Conservation (phyloP, 2,113 vertebrate genomes). For the Alaudala cheleensis region DNA sequence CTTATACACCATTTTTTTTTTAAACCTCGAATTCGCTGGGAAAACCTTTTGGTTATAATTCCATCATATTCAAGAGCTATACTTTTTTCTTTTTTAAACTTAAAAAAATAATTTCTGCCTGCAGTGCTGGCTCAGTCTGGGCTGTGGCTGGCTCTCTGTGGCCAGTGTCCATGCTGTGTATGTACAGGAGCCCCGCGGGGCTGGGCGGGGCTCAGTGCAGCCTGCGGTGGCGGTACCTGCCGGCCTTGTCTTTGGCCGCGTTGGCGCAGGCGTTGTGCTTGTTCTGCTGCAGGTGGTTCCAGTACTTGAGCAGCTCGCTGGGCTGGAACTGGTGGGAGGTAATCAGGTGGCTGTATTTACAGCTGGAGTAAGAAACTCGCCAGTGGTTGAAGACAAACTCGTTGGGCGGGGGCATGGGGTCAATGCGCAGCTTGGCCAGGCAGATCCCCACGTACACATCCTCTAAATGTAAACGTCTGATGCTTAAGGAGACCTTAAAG, state of each 20-base stretch:
- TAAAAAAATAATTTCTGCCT: slow-evolving; percentile 78
- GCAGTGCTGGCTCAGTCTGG: slow-evolving; percentile 55
- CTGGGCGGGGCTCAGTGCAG: slow-evolving; percentile 59
- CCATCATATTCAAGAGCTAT: slow-evolving; percentile 38
- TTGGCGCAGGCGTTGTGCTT: slow-evolving; percentile 91
- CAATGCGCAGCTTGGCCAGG: slow-evolving; percentile 87
- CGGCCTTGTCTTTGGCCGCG: slow-evolving; percentile 80
- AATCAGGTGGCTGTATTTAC: slow-evolving; percentile 96
- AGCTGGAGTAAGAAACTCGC: slow-evolving; percentile 95
- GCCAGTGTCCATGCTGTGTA: slow-evolving; percentile 62
- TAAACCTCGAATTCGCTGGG: slow-evolving; percentile 34
- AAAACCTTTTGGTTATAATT: slow-evolving; percentile 44
- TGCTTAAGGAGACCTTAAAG: slow-evolving; percentile 84
- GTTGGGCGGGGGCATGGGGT: slow-evolving; percentile 89
- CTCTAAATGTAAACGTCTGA: slow-evolving; percentile 89
- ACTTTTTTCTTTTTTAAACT: slow-evolving; percentile 22
- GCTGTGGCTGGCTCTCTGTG: slow-evolving; percentile 47
- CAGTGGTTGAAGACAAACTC: slow-evolving; percentile 97
- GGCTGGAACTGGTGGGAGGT: slow-evolving; percentile 97
- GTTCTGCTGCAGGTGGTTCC: slow-evolving; percentile 94
- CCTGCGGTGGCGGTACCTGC: slow-evolving; percentile 79
- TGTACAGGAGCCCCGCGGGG: slow-evolving; percentile 12
- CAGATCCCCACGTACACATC: slow-evolving; percentile 96
- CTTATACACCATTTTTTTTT: background rate
- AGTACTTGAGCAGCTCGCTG: slow-evolving; percentile 92